These are phyloP conservation scores for Drosophila parvula DNA, from an alignment of 1,140 invertebrate genomes.

Conservation along the genomic window DNA sequence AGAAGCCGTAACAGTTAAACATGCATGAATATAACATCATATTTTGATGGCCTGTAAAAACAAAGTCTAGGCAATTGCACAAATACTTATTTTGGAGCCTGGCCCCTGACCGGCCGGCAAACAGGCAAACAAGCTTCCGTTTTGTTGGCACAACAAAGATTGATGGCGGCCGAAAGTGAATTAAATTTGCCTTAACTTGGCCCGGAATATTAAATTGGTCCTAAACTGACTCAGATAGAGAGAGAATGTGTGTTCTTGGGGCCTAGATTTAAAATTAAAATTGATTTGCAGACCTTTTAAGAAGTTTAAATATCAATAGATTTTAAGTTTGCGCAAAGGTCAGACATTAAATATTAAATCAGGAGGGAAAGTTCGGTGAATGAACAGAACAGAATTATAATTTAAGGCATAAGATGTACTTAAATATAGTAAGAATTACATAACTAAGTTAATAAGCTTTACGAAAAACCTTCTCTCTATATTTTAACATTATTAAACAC, in stretches of 20 bases:
- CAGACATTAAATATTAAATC: not conserved
- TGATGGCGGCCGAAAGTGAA: slow-evolving; percentile 40
- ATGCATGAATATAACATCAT: slow-evolving; percentile 42
- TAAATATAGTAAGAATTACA: too few relatives aligned
- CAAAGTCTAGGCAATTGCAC: slow-evolving; percentile 45
- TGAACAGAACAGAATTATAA: not conserved
- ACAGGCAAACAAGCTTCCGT: slow-evolving; percentile 40
- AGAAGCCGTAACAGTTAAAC: slow-evolving; percentile 24
- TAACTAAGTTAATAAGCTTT: too few relatives aligned
- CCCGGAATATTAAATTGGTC: slow-evolving; percentile 30
- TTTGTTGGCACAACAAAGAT: slow-evolving; percentile 36
- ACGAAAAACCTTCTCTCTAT: not conserved
- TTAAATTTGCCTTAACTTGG: slow-evolving; percentile 44
- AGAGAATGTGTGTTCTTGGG: not conserved
- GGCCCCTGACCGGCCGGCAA: slow-evolving; percentile 13
- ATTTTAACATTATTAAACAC: not conserved
- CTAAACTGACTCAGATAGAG: not conserved
- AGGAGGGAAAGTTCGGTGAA: not conserved
- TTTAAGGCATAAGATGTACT: not conserved
- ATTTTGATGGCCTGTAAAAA: slow-evolving; percentile 43
- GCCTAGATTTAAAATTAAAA: slow-evolving; percentile 30
- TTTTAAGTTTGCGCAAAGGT: not conserved
- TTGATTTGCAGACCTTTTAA: not conserved
- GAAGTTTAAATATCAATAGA: not conserved
- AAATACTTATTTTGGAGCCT: slow-evolving; percentile 38